Base-by-base conservation (phyloP, 92 coral and sea anemone genomes). In the Zoanthus solanderi region DNA sequence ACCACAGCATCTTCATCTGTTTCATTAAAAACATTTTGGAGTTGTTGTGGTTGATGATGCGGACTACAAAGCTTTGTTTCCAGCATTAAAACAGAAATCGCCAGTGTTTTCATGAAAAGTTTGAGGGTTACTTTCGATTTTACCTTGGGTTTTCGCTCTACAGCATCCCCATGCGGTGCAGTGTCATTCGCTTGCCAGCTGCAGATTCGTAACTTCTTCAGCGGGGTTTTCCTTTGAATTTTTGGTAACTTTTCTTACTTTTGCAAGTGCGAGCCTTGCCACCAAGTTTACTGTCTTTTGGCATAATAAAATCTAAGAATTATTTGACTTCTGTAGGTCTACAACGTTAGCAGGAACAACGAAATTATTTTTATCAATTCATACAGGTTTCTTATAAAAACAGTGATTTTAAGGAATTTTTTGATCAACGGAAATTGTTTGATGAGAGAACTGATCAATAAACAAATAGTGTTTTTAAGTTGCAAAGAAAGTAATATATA, bases 261-360 rank as follows among this genome's bases (percentile, higher is more conserved):
- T 8, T 61, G 28, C 68, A 61, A 7, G 68, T 61, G 28, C 68
- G 29, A 7, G 29, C 28, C 68, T 61, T 61, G 6, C 68, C 16
- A 13, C 68, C 68, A 61, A 61, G 17, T 61, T 61, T 61, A 0
- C 23, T 61, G 68, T 28, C 68, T 61, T 61, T 14, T 61, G 14
- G 68, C 68, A 61, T 8, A 13, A 8, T 9, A 61, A 61, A 15
- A 61, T 61, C 68, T 14, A 61, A 7, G 28, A 61, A 61, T 14
- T 61, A n/a, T 8, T 61, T 5, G 1, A 61, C 12, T 23, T 12
- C 67, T 10, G 67, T 60, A 60, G 3, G 9, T 60, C 32, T n/a
- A n/a, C 71, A 65, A 65, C 71, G n/a, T 18, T n/a, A 66, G n/a
- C 32, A 68, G 73, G 73, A 68, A 68, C 73, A 14, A 14, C 32